Conservation (phyloP, 92 coral and sea anemone species). For the Porites evermanni region DNA sequence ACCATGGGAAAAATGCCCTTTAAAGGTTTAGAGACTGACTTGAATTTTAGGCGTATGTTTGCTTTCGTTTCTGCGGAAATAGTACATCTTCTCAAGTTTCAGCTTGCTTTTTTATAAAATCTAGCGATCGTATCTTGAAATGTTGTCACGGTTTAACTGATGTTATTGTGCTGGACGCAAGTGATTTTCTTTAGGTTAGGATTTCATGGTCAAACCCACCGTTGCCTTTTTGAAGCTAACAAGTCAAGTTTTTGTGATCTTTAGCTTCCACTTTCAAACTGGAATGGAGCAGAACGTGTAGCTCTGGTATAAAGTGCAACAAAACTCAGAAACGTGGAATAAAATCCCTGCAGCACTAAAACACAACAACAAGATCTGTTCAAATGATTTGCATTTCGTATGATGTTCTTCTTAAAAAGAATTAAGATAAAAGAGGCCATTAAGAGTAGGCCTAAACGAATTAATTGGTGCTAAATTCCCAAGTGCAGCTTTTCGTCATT, state of each 20-base stretch:
- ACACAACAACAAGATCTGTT: not conserved
- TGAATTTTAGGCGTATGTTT: too few species aligned
- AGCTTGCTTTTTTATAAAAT: not conserved
- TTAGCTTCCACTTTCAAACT: not conserved
- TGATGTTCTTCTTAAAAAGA: not conserved
- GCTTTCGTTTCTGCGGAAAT: not conserved
- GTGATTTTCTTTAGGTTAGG: not conserved
- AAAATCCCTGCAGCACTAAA: not conserved
- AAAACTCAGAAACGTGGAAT: not conserved
- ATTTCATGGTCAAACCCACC: not conserved
- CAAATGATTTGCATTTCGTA: not conserved
- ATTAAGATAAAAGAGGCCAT: not conserved
- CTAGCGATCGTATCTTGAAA: not conserved
- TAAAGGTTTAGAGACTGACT: too few species aligned
- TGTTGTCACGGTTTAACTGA: not conserved
- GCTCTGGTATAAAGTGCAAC: not conserved
- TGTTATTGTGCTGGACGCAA: not conserved
- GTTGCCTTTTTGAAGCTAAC: not conserved
- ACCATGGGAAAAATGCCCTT: too few species aligned
- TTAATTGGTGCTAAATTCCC: slow-evolving; percentile 10
- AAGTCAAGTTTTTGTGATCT: not conserved
- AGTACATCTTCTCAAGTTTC: not conserved
- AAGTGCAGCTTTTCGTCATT: not conserved
- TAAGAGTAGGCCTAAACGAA: not conserved
- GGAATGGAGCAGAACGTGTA: not conserved